Conservation (phyloP, 2,888 invertebrate species). For the Cephus pygmeus region DNA sequence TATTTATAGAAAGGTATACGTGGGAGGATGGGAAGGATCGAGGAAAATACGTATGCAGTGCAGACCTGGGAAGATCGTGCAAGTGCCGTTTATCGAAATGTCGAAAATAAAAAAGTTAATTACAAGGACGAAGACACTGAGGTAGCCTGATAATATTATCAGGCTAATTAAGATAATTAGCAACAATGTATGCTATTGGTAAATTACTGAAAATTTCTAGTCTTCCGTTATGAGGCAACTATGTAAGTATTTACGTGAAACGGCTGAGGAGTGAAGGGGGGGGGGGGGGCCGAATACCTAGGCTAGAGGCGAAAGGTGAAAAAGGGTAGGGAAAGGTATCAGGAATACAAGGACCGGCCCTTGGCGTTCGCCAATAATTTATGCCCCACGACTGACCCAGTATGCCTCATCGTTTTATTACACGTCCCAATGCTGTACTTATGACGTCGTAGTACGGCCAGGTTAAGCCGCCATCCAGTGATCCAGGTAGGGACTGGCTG, state of each 20-base stretch:
- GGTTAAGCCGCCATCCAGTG: background rate
- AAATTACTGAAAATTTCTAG: background rate
- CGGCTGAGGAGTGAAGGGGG: background rate
- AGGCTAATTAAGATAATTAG: background rate
- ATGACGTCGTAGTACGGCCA: background rate
- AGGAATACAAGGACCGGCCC: background rate
- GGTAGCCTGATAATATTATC: background rate
- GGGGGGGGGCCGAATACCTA: background rate
- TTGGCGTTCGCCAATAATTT: background rate
- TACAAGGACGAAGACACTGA: background rate
- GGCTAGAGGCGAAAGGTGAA: background rate
- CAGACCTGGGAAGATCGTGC: too few species aligned
- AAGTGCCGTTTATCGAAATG: background rate
- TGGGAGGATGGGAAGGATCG: background rate
- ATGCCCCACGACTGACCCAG: background rate
- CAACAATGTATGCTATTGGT: background rate
- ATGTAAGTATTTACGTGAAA: background rate
- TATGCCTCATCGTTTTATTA: constrained; percentile 35
- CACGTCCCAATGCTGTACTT: constrained; percentile 1
- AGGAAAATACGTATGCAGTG: background rate
- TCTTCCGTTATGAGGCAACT: background rate
- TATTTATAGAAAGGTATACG: background rate
- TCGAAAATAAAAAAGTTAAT: background rate
- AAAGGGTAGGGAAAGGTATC: background rate
- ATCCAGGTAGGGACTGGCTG: background rate